These are phyloP conservation scores for Drosophila aff. DNA, from an alignment of 1,140 invertebrate genomes.

Conservation along the genomic window DNA sequence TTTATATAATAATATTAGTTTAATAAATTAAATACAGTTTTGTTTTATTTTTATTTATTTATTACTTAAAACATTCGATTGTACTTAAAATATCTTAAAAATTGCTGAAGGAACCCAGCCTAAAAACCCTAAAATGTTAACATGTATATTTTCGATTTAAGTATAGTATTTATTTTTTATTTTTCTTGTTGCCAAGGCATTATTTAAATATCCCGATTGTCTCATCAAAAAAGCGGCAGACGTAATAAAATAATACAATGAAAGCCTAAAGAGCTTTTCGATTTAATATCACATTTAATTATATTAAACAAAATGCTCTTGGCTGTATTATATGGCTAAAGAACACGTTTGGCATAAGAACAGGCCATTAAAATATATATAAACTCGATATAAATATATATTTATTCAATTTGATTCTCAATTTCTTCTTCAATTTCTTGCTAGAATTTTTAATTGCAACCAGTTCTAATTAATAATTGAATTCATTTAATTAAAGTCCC, in stretches of 20 bases:
- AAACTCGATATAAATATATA: constrained; percentile 22
- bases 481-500: constrained; percentile 4
- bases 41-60: not conserved
- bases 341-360: constrained; percentile 10
- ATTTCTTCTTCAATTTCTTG: not conserved
- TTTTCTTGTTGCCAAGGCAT: not conserved
- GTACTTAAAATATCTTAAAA: not conserved
- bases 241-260: constrained; percentile 20
- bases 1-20: not conserved
- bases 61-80: not conserved
- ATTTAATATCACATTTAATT: constrained; percentile 34
- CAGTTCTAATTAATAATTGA: constrained; percentile 6
- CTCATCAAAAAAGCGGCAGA: constrained; percentile 12
- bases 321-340: not conserved
- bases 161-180: not conserved
- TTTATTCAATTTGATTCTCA: constrained; percentile 8
- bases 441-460: constrained; percentile 8
- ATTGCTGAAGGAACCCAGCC: not conserved
- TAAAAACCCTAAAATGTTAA: not conserved
- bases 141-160: no score
- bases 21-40: not conserved
- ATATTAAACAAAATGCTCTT: constrained; percentile 34
- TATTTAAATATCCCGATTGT: constrained; percentile 4
- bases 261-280: constrained; percentile 14
- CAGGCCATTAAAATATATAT: not conserved